Percentiles rank a stretch among this genome's conserved stretches.
Evolutionary conservation across 2,797 vertebrate species (phyloP).

Genomic region (Semaprochilodus insignis): DNA sequence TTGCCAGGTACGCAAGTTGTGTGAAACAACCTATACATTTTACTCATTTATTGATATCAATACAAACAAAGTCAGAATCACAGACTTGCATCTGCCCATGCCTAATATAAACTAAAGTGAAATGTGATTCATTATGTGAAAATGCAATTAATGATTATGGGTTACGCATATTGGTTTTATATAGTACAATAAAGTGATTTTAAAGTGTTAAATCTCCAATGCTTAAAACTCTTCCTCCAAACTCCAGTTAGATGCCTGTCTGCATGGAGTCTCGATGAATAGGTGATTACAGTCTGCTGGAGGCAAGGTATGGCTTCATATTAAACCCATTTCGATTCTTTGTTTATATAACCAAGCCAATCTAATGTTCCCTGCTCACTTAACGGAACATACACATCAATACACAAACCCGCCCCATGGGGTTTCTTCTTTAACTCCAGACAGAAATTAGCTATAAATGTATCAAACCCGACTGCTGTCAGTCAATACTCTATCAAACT

Average conservation of each 20-base stretch:
- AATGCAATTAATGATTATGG: too few species aligned
- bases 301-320: constrained; percentile 2
- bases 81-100: too few species aligned
- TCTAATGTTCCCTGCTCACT: constrained; percentile 7
- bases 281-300: constrained; percentile 2
- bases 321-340: constrained; percentile 14
- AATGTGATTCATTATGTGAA: too few species aligned
- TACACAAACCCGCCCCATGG: not conserved
- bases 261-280: not conserved
- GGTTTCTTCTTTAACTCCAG: constrained; percentile 7
- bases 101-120: too few species aligned
- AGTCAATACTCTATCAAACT: constrained; percentile 9
- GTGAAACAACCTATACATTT: too few species aligned
- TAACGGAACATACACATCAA: constrained; percentile 24
- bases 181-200: not conserved
- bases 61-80: too few species aligned
- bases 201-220: not conserved
- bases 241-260: constrained; percentile 11
- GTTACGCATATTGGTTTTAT: too few species aligned
- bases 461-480: constrained; percentile 6
- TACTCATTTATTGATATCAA: too few species aligned
- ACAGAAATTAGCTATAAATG: constrained; percentile 18
- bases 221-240: not conserved
- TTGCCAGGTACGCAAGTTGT: too few species aligned
- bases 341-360: not conserved